phyloP scores from a whole-genome alignment of 2,113 vertebrate genomes.

The Helogale parvula region DNA sequence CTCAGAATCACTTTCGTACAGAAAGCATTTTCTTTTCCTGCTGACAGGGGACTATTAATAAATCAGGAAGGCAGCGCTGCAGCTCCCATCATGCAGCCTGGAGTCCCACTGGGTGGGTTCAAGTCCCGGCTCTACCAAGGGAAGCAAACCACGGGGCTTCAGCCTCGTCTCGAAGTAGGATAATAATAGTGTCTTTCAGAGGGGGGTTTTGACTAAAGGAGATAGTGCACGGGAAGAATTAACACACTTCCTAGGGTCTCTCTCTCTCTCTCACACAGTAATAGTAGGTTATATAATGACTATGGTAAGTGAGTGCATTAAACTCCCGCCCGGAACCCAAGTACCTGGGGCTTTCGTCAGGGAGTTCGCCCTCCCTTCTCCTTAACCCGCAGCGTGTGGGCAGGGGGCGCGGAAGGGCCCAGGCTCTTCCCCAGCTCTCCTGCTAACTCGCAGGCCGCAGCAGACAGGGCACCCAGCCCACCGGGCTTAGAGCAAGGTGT shows the following conservation, averaged over 20 bases:
- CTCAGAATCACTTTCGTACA: background rate
- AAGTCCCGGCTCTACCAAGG: background rate
- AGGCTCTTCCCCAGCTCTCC: background rate
- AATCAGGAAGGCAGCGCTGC: background rate
- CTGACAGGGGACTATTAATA: background rate
- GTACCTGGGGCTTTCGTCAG: background rate
- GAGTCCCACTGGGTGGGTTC: background rate
- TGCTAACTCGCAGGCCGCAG: background rate
- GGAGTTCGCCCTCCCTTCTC: background rate
- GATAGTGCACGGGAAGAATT: background rate
- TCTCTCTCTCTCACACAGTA: background rate
- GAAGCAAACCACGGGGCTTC: background rate
- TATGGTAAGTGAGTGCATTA: too few relatives aligned
- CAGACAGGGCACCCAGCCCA: accelerated
- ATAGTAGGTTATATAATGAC: background rate
- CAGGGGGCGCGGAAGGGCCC: background rate
- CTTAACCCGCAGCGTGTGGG: background rate
- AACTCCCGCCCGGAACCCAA: background rate
- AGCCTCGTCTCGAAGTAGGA: background rate
- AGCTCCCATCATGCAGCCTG: background rate
- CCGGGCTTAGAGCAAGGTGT: background rate
- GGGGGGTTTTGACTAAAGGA: background rate
- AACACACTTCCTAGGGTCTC: background rate
- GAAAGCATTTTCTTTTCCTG: background rate
- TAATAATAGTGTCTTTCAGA: background rate